A percentile compares a stretch with the other conserved stretches of the same genome.
phyloP scores from a whole-genome alignment of 2,113 vertebrate genomes.

The Pampusana beccarii region DNA sequence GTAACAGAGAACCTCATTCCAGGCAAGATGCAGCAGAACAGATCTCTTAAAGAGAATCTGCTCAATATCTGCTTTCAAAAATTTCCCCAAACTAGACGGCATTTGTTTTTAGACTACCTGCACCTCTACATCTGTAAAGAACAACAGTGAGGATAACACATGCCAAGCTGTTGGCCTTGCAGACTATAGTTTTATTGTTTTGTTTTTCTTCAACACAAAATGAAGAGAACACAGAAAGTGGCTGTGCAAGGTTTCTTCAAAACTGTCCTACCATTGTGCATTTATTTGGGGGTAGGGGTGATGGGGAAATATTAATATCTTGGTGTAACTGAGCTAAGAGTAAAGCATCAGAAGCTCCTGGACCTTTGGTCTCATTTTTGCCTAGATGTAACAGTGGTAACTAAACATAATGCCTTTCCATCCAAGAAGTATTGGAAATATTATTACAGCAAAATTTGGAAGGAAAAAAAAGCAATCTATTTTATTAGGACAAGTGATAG shows the following conservation, averaged over 20 bases:
- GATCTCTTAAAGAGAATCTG: background rate
- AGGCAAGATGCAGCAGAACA: background rate
- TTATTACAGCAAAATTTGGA: background rate
- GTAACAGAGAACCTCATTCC: background rate
- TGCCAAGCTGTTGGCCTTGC: background rate
- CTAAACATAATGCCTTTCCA: background rate
- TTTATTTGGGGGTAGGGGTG: background rate
- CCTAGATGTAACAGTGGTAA: background rate
- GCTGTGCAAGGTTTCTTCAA: background rate
- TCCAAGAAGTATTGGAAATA: background rate
- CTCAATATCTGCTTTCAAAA: background rate
- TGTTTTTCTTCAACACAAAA: background rate
- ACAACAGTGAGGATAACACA: fast-evolving
- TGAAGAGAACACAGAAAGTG: background rate
- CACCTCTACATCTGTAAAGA: background rate
- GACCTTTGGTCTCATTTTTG: background rate
- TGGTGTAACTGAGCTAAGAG: background rate
- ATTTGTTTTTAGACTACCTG: background rate
- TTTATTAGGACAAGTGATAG: background rate
- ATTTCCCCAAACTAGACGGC: background rate
- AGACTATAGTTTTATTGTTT: background rate
- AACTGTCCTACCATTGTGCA: background rate
- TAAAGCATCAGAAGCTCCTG: background rate
- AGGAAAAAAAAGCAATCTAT: background rate
- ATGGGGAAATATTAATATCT: background rate